A percentile compares a stretch with the other conserved stretches of the same genome.
These are phyloP conservation scores for Malthinus flaveolus DNA, from an alignment of 2,888 invertebrate genomes.

Conservation along the genomic window DNA sequence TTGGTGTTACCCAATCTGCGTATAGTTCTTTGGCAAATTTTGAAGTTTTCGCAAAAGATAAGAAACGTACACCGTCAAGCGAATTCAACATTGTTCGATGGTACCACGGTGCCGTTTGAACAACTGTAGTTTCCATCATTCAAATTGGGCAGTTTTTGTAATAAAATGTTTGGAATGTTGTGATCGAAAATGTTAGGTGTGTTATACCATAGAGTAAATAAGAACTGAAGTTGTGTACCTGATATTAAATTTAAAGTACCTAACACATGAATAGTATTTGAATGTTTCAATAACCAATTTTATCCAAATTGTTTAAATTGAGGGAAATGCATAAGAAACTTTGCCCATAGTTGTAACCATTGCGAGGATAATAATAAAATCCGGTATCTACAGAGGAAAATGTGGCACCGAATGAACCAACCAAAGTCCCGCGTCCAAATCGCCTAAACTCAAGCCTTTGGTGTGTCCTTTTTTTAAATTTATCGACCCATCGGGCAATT, in stretches of 20 bases:
- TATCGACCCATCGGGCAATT: conserved; percentile 68
- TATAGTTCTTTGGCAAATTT: conserved; percentile 82
- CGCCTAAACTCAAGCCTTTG: conserved; percentile 82
- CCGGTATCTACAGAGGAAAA: too few species aligned
- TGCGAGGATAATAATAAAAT: too few species aligned
- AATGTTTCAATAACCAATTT: too few species aligned
- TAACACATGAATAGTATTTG: too few species aligned
- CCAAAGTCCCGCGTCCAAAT: conserved; percentile 80
- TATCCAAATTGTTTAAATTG: too few species aligned
- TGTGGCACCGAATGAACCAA: conserved; percentile 88
- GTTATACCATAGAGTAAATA: conserved; percentile 81
- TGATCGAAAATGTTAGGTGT: conserved; percentile 75
- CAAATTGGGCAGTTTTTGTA: conserved; percentile 60
- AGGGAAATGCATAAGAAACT: too few species aligned
- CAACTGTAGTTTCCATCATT: conserved; percentile 59
- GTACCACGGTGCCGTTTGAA: conserved; percentile 67
- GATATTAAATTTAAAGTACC: too few species aligned
- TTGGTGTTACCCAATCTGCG: conserved; percentile 76
- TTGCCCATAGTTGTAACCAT: too few species aligned
- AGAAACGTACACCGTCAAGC: too few species aligned
- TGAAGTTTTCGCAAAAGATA: too few species aligned
- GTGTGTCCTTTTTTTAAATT: conserved; percentile 74
- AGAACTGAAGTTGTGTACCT: too few species aligned
- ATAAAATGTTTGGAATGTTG: conserved; percentile 64
- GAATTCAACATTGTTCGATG: too few species aligned